Base-by-base conservation (phyloP, 2,113 vertebrate genomes). In the Mola mola region DNA sequence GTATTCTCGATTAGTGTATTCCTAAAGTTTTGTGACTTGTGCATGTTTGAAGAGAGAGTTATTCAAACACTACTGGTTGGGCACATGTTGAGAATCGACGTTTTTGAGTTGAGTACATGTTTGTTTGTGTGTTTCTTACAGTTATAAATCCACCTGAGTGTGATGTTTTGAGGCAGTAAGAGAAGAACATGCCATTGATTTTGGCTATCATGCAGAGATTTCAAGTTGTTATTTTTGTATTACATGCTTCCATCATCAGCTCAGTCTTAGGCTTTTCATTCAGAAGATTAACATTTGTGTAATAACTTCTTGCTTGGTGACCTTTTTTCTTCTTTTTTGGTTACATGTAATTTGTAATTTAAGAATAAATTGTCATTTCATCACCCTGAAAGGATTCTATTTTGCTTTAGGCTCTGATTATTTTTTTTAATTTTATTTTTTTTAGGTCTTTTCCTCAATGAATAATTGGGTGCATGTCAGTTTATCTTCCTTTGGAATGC, bases 351-450 rank as follows among this genome's bases (percentile, higher is more conserved):
- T 81, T 85, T 82, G 64, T 87, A 85, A 90, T 82, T 90, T 84
- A 86, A 84, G 56, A 86, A 89, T 89, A 90, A 88, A 88, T 70
- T 62, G 63, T 79, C 63, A 87, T 82, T 83, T 89, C 82, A 79
- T 90, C 86, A 82, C 67, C 73, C 51, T 65, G 55, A 78, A 69
- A 17, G 1, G 29, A 28, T 31, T 5, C 29, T 6, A 36, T 41
- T 41, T 46, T 21, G 7, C 4, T 49, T 8, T 34, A 62, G 55
- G 61, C 19, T 76, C 11, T 31, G 16, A 21, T 26, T 34, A 11
- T 16, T 16, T 15, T 24, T 15, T 16, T 16, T 4, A 2, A 31
- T 7, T 58, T 56, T 19, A 3, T 13, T 51, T 13, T 24, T 13
- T 28, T 17, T 8, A 44, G 24, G 9, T 43, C 10, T 49, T 15